Base-by-base conservation (phyloP, 2,888 invertebrate genomes). In the Drosophila hamatofila region DNA sequence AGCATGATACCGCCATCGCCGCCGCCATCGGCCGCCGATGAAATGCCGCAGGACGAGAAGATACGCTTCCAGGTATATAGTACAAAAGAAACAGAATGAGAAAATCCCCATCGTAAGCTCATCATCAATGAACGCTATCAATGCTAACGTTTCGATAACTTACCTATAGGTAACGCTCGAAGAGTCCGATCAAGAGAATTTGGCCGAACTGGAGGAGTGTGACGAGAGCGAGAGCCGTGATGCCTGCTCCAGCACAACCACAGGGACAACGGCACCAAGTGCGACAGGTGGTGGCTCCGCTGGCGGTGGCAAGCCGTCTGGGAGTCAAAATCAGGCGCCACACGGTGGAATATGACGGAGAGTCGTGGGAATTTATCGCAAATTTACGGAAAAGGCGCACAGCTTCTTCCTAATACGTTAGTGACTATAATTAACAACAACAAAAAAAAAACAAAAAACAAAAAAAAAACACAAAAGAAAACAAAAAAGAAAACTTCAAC, bases 1-100 rank as follows among this genome's bases (percentile, higher is more conserved):
- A 96, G 96, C 92, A 97, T 97, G 96, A 98, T 98, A 92, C 98
- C 98, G 46, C 97, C 98, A 66, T 97, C 97, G 92, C 98, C 98
- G 73, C 97, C 97, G 54, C 95, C 95, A 89, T 95, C 94, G 85
- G 94, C 94, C 73, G 93, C 93, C 66, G 95, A 95, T 77, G 92
- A 92, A 72, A 82, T 91, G 75, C 89, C 88, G 58, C 94, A 94
- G 78, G 95, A 95, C 72, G 96, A 96, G 80, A 95, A 95, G 92
- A 96, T 96, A 93, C 95, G 96, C 91, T 96, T 96, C 93, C 95
- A 95, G 94, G 95, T 95, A 92, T 21, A 27, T n/a, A 27, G 1
- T 16, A 8, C 3, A 23, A n/a, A 5, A 33, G 4, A 21, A 33
- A 7, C 1, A 23, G 8, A 23, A 16, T 21, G 14, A 23, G 7